Evolutionary conservation across 2,888 invertebrate species (phyloP), one percentile per base, ranked within the genome.

Genomic region (Pelosia muscerda): DNA sequence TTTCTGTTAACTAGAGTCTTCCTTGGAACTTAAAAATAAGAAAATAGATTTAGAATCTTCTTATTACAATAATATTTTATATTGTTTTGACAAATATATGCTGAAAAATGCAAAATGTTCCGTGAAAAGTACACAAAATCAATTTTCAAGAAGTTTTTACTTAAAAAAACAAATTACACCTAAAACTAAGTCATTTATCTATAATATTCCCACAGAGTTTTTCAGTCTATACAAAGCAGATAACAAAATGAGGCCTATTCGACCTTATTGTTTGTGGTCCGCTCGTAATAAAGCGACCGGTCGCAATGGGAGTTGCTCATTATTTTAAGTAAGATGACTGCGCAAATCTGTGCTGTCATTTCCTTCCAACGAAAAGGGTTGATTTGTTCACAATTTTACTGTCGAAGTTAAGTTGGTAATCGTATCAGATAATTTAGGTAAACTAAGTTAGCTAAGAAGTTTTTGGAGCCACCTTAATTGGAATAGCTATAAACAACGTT

Each of bases 341-440:
- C 8, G 19, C 10, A 26, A 60, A 42, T 38, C 38, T 60, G 26
- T 19, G 19, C 19, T 11, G 26, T 28, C n/a, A 62, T 62, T 38
- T 57, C 42, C 38, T n/a, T 8, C 49, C 9, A 49, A 49, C 49
- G n/a, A 64, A 31, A 58, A 31, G 49, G 15, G 25, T 31, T 49
- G 53, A 65, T 53, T 49, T 54, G 65, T 34, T 54, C 49, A 49
- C 49, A 49, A 49, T 49, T 49, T 49, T n/a, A 19, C 19, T n/a
- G 19, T 49, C n/a, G 49, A n/a, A 49, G 49, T 19, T 42, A 38
- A 34, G 13, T 15, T 19, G 15, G 42, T 19, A n/a, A 49, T 49
- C 8, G 49, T 49, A 49, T n/a, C 49, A 49, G 9, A 49, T 49
- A 49, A 49, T 19, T 42, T 42, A 34, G 34, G 1, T 34, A 15